Conservation (phyloP, 92 coral and sea anemone genomes). For the Siderastrea siderea region DNA sequence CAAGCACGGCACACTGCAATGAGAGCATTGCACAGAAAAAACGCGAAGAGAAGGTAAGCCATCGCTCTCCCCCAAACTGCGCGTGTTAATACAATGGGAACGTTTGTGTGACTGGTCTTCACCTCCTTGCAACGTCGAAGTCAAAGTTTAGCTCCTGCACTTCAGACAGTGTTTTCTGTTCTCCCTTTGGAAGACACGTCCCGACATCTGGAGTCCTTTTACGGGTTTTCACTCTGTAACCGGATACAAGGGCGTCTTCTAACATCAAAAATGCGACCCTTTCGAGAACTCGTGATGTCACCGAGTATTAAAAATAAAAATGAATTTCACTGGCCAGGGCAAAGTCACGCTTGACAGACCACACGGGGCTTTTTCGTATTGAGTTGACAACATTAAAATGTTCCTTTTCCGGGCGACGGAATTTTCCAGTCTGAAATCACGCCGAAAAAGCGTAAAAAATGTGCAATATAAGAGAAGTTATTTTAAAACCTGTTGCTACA, state of each 20-base stretch:
- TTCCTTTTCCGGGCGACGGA: conserved; percentile 21
- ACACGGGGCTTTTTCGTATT: conserved; percentile 23
- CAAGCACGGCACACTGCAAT: conserved; percentile 63
- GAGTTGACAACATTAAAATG: conserved; percentile 1
- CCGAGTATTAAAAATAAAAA: conserved; percentile 21
- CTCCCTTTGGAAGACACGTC: not conserved
- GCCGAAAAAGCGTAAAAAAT: not conserved
- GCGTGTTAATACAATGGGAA: not conserved
- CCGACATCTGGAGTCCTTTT: conserved; percentile 24
- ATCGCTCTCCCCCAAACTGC: not conserved
- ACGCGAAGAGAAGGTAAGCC: not conserved
- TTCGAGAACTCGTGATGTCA: conserved; percentile 44
- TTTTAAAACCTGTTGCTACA: not conserved
- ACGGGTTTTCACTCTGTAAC: conserved; percentile 12
- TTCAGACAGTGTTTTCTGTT: not conserved
- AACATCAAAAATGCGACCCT: conserved; percentile 34
- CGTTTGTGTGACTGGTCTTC: too few relatives aligned
- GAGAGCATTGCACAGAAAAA: conserved; percentile 16
- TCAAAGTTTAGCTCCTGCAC: not conserved
- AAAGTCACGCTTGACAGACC: conserved; percentile 32
- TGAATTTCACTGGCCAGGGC: not conserved
- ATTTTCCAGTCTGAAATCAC: not conserved
- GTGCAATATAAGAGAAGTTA: not conserved
- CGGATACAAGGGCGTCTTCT: conserved; percentile 51
- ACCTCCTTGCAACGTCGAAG: not conserved